A percentile compares a stretch with the other conserved stretches of the same genome.
Evolutionary conservation across 2,888 invertebrate species (phyloP).

Genomic region (Watsonalla binaria): DNA sequence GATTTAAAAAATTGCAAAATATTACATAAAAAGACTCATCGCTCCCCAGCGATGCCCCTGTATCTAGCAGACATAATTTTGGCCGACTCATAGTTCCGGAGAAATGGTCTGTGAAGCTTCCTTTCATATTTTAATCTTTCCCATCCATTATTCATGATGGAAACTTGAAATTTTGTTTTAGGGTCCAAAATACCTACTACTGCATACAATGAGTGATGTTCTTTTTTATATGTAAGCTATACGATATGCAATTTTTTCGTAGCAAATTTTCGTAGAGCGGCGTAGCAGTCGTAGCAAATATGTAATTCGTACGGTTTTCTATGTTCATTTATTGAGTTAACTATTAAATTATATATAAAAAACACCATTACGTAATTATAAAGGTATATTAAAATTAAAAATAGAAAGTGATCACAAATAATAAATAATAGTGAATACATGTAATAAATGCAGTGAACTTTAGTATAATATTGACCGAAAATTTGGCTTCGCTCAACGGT

Average conservation of each 20-base stretch:
- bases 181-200: not conserved
- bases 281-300: too few species aligned
- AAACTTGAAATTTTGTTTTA: not conserved
- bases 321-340: too few species aligned
- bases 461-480: too few species aligned
- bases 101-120: slow-evolving; percentile 67
- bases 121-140: slow-evolving; percentile 55
- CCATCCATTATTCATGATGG: slow-evolving; percentile 57
- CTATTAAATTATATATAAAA: too few species aligned
- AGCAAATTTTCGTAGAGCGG: not conserved
- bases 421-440: too few species aligned
- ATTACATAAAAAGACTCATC: slow-evolving; percentile 62
- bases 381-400: too few species aligned
- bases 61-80: slow-evolving; percentile 58
- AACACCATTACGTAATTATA: too few species aligned
- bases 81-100: slow-evolving; percentile 65
- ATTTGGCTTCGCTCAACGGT: not conserved
- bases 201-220: not conserved
- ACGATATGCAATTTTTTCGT: not conserved
- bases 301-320: too few species aligned
- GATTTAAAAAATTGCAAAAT: slow-evolving; percentile 75
- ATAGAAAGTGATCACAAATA: too few species aligned
- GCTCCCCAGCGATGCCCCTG: slow-evolving; percentile 41
- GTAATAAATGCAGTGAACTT: too few species aligned
- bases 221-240: not conserved